A percentile compares a stretch with the other conserved stretches of the same genome.
Evolutionary conservation across 1,140 invertebrate genomes (phyloP).

Genomic region (Bilobella aurantiaca): DNA sequence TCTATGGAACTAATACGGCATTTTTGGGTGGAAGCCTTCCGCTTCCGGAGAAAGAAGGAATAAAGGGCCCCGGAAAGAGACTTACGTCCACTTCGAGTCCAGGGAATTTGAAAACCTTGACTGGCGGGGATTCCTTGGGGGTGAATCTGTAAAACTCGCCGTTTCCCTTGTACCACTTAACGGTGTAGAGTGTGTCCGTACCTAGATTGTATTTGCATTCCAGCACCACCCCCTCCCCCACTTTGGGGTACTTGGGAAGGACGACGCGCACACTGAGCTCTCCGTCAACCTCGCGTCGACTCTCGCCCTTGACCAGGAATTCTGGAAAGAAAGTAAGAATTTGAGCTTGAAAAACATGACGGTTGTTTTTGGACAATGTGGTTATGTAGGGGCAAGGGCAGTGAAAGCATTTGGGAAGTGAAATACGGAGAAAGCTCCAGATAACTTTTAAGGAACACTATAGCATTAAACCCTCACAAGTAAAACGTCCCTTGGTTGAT

Average conservation of each 20-base stretch:
- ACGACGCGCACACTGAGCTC: slow-evolving; percentile 21
- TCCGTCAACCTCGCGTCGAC: slow-evolving; percentile 6
- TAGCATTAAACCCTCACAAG: too few relatives aligned
- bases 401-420: neutral
- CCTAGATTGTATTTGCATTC: slow-evolving; percentile 68
- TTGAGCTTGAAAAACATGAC: slow-evolving; percentile 1
- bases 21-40: neutral
- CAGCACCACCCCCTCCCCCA: slow-evolving; percentile 56
- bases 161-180: slow-evolving; percentile 72
- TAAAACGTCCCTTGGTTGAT: too few relatives aligned
- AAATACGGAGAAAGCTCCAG: too few relatives aligned
- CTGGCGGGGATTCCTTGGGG: slow-evolving; percentile 46
- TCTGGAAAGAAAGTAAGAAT: neutral
- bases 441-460: too few relatives aligned
- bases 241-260: slow-evolving; percentile 55
- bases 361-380: too few relatives aligned
- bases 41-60: neutral
- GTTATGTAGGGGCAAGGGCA: too few relatives aligned
- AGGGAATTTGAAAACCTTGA: slow-evolving; percentile 47
- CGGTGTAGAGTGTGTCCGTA: slow-evolving; percentile 62
- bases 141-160: slow-evolving; percentile 54
- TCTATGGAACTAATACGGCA: too few relatives aligned
- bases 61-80: slow-evolving; percentile 29
- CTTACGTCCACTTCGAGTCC: slow-evolving; percentile 52
- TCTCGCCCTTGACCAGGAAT: slow-evolving; percentile 14